Percentiles rank a stretch among this genome's conserved stretches.
Evolutionary conservation across 2,113 vertebrate species (phyloP).

Genomic region (Diphyllodes magnificus): DNA sequence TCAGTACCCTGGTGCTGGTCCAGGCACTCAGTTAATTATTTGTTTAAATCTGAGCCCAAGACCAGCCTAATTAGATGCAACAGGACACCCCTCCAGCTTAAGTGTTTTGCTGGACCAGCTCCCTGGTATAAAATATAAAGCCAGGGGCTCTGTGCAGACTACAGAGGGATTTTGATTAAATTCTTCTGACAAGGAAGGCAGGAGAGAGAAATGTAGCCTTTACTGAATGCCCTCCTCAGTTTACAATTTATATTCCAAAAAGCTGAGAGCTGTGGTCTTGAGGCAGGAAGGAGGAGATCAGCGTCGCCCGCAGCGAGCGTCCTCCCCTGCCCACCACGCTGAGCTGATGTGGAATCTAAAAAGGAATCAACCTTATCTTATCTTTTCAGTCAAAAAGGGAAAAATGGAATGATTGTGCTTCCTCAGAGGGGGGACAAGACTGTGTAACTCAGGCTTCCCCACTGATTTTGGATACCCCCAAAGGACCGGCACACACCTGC

Average conservation of each 20-base stretch:
- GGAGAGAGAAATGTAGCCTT: not conserved
- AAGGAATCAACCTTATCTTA: not conserved
- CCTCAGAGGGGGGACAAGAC: not conserved
- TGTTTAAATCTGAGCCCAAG: not conserved
- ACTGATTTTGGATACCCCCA: not conserved
- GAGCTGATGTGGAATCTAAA: not conserved
- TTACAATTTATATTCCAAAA: not conserved
- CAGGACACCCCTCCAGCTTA: not conserved
- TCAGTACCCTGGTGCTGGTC: not conserved
- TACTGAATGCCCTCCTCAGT: not conserved
- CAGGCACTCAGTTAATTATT: not conserved
- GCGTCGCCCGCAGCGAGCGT: fast-evolving
- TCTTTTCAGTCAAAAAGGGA: not conserved
- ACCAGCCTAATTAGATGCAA: not conserved
- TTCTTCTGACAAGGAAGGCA: not conserved
- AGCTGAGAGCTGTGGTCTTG: not conserved
- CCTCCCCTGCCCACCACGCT: not conserved
- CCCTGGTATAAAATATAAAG: not conserved
- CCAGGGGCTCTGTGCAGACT: not conserved
- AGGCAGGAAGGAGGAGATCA: not conserved
- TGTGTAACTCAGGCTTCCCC: not conserved
- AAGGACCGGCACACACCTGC: fast-evolving
- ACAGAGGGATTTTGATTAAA: slow-evolving; percentile 4
- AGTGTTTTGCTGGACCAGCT: not conserved
- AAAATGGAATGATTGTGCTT: not conserved